These are phyloP conservation scores for Adelognathus sp. DNA, from an alignment of 2,888 invertebrate species.

Conservation along the genomic window DNA sequence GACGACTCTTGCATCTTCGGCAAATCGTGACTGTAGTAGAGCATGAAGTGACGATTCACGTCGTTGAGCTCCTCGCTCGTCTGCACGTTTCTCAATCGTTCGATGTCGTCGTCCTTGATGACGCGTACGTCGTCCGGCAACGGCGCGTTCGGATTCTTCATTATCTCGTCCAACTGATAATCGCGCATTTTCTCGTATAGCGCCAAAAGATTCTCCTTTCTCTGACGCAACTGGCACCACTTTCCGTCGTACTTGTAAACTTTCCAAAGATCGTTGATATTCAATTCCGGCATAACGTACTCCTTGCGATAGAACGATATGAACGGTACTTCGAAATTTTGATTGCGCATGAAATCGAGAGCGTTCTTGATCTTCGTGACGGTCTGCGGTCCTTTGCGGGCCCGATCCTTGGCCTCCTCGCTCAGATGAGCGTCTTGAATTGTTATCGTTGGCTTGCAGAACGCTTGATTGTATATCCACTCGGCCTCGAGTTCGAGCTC, in stretches of 20 bases:
- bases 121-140: constrained; percentile 92
- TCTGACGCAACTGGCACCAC: constrained; percentile 94
- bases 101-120: constrained; percentile 93
- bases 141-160: constrained; percentile 91
- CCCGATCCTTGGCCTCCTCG: constrained; percentile 82
- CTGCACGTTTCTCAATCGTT: constrained; percentile 89
- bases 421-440: constrained; percentile 86
- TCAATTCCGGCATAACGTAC: constrained; percentile 96
- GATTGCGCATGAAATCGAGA: constrained; percentile 97
- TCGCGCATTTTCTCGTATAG: constrained; percentile 96
- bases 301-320: constrained; percentile 99
- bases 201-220: constrained; percentile 91
- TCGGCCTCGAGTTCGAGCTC: constrained; percentile 97
- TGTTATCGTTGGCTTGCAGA: constrained; percentile 91
- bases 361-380: constrained; percentile 96
- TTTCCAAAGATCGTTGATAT: constrained; percentile 98
- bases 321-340: constrained; percentile 98
- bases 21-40: constrained; percentile 94
- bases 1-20: constrained; percentile 91
- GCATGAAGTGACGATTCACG: constrained; percentile 94
- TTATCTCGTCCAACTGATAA: constrained; percentile 92
- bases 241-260: constrained; percentile 98
- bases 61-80: constrained; percentile 96
- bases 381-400: constrained; percentile 87
- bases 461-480: constrained; percentile 98